Evolutionary conservation across 2,113 vertebrate species (phyloP), one percentile per base, ranked within the genome.

Genomic region (Zeus faber): DNA sequence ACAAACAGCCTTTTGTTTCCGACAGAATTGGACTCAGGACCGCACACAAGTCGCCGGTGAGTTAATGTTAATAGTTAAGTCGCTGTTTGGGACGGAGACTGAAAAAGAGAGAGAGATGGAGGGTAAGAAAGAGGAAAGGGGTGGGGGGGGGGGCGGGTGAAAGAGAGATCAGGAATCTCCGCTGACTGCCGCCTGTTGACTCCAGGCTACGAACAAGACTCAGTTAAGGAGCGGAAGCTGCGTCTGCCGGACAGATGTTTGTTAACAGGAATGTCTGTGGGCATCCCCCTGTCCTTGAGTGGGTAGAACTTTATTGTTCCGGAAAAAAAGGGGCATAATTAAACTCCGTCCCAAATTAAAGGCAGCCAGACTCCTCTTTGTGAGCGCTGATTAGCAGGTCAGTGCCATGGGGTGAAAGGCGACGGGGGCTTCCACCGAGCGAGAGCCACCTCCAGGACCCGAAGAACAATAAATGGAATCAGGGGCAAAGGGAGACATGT

Each of bases 211-310:
- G 62, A 75, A 39, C 9, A 76, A 76, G 83, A 81, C 84, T 81
- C 72, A 84, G 63, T 89, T 81, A 80, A 82, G 69, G 69, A 54
- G 48, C 11, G 26, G 50, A 62, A 59, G 62, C 47, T 5, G 74
- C 88, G 86, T 92, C 91, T 93, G 91, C 81, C 81, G 87, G 91
- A 92, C 94, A 95, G 91, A 95, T 93, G 93, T 93, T 92, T 91
- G 87, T 89, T 88, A 88, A 92, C 85, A 89, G 82, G 82, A 41
- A 54, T 55, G 73, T 82, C 55, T 63, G 76, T 65, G 50, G 85
- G 85, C 84, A 88, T 84, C 83, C 83, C 84, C 71, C 85, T 90
- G 87, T 90, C 86, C 91, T 89, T 85, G 83, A 77, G 74, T 85
- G 88, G 66, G 83, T 87, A 90, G 88, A 87, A 88, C 80, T 88